Percentiles rank a stretch among this genome's conserved stretches.
Evolutionary conservation across 2,113 vertebrate genomes (phyloP).

Genomic region (Peucedramus taeniatus): DNA sequence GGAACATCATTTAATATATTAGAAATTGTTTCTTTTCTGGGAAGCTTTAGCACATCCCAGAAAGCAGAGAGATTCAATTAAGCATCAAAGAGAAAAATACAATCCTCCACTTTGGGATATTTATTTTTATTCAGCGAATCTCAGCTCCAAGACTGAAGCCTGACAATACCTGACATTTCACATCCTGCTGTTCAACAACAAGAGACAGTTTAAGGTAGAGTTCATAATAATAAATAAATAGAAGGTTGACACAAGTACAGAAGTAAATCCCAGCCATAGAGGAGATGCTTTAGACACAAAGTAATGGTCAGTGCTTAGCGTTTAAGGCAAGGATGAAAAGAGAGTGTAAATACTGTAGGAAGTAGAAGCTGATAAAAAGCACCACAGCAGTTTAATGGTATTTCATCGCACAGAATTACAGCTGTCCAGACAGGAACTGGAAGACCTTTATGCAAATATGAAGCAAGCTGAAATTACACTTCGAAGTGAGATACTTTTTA

Average conservation of each 20-base stretch:
- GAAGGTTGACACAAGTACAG: not conserved
- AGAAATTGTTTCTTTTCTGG: constrained; percentile 50
- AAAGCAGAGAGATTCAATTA: constrained; percentile 67
- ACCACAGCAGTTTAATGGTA: constrained; percentile 32
- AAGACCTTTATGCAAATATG: constrained; percentile 37
- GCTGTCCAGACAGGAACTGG: constrained; percentile 1
- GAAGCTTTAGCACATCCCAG: constrained; percentile 47
- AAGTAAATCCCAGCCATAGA: not conserved
- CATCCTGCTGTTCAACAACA: constrained; percentile 11
- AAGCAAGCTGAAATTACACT: constrained; percentile 20
- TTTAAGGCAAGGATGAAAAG: constrained; percentile 47
- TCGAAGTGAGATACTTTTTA: not conserved
- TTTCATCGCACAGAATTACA: constrained; percentile 7
- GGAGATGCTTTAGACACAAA: not conserved
- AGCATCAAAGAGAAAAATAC: constrained; percentile 56
- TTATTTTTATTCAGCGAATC: constrained; percentile 57
- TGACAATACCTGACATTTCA: constrained; percentile 52
- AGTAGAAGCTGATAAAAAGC: constrained; percentile 32
- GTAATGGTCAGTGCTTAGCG: constrained; percentile 22
- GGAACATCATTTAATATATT: constrained; percentile 41
- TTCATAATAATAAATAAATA: constrained; percentile 61
- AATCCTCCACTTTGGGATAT: constrained; percentile 27
- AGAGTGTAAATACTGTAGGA: constrained; percentile 32
- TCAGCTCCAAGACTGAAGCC: not conserved
- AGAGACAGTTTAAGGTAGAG: constrained; percentile 45